These are phyloP conservation scores for Podocnemis expansa DNA, from an alignment of 2,113 vertebrate species.

Conservation along the genomic window DNA sequence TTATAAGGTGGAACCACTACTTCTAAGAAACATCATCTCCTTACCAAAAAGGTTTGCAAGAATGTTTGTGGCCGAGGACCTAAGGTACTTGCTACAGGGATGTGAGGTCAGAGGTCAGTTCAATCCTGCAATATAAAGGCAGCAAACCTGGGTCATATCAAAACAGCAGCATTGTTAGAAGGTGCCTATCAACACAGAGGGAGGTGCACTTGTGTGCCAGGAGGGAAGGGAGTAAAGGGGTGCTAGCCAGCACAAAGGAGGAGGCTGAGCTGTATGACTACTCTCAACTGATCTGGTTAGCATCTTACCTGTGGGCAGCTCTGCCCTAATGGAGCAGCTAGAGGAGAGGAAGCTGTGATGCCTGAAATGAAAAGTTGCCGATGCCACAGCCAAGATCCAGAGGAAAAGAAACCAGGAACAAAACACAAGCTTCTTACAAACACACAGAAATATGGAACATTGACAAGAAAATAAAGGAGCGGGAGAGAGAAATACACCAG, in stretches of 20 bases:
- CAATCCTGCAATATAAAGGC: conserved; percentile 88
- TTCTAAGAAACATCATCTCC: conserved; percentile 70
- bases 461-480: conserved; percentile 47
- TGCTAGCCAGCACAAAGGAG: not conserved
- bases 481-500: not conserved
- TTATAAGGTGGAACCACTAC: conserved; percentile 62
- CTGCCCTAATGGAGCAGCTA: conserved; percentile 56
- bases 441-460: conserved; percentile 46
- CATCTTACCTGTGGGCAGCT: conserved; percentile 69
- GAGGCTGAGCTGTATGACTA: not conserved
- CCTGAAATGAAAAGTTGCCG: conserved; percentile 69
- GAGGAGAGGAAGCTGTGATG: conserved; percentile 10
- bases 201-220: not conserved
- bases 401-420: conserved; percentile 34
- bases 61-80: conserved; percentile 79
- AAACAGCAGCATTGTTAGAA: not conserved
- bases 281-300: not conserved
- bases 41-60: conserved; percentile 85
- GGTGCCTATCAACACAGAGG: not conserved
- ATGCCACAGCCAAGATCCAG: conserved; percentile 49
- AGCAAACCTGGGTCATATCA: conserved; percentile 76
- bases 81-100: conserved; percentile 84
- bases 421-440: conserved; percentile 24
- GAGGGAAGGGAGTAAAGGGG: not conserved
- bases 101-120: conserved; percentile 89